A percentile compares a stretch with the other conserved stretches of the same genome.
These are phyloP conservation scores for Ptychoptera contaminata DNA, from an alignment of 2,888 invertebrate genomes.

Conservation along the genomic window DNA sequence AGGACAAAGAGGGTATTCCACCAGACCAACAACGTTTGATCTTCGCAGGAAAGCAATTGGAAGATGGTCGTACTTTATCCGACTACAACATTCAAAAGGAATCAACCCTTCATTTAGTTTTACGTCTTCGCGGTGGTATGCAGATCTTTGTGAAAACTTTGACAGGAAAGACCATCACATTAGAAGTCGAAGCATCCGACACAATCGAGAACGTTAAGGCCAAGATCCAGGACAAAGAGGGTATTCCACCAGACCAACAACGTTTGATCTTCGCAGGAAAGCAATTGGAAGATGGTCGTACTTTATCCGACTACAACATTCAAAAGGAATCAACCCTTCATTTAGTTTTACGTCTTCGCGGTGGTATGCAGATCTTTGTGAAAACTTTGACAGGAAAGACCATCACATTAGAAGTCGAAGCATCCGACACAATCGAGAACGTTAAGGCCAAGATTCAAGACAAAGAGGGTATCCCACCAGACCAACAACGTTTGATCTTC, in stretches of 20 bases:
- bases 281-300: conserved; percentile 89
- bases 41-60: conserved; percentile 86
- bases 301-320: conserved; percentile 86
- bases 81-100: conserved; percentile 93
- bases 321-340: conserved; percentile 88
- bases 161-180: conserved; percentile 88
- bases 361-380: conserved; percentile 98
- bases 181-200: conserved; percentile 84
- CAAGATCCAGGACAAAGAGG: conserved; percentile 84
- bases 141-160: conserved; percentile 95
- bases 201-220: conserved; percentile 92
- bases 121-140: conserved; percentile 91
- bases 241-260: conserved; percentile 74
- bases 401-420: conserved; percentile 82
- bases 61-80: conserved; percentile 82
- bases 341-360: conserved; percentile 73
- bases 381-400: conserved; percentile 90
- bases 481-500: conserved; percentile 81
- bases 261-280: conserved; percentile 89
- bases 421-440: conserved; percentile 88
- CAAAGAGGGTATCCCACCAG: conserved; percentile 82
- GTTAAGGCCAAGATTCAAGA: conserved; percentile 87
- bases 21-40: conserved; percentile 83
- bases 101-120: conserved; percentile 86
- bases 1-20: conserved; percentile 83